Conservation (phyloP, 2,888 invertebrate genomes). For the Nemurella pictetii region DNA sequence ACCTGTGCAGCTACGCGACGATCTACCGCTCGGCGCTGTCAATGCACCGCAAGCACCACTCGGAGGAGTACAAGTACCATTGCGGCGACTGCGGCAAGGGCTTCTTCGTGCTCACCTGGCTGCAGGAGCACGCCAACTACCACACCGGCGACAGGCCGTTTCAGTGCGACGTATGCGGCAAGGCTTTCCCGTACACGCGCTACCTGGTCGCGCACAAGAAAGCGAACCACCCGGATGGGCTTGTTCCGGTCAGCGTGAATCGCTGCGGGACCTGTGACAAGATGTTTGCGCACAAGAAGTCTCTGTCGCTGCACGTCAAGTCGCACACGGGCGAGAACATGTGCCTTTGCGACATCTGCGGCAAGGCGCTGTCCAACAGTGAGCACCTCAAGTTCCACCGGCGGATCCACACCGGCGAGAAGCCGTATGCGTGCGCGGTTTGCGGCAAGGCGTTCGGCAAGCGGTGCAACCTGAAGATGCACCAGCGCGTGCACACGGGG, state of each 20-base stretch:
- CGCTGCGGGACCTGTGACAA: slow-evolving; percentile 52
- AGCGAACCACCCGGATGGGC: slow-evolving; percentile 49
- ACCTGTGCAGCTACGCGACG: slow-evolving; percentile 54
- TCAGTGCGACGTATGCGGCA: slow-evolving; percentile 58
- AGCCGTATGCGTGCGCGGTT: slow-evolving; percentile 56
- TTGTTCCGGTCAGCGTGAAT: slow-evolving; percentile 48
- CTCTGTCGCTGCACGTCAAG: slow-evolving; percentile 44
- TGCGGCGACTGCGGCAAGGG: slow-evolving; percentile 60
- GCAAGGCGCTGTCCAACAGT: slow-evolving; percentile 53
- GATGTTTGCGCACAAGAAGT: slow-evolving; percentile 40
- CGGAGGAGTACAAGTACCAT: slow-evolving; percentile 59
- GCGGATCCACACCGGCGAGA: slow-evolving; percentile 60
- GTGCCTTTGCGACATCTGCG: slow-evolving; percentile 39
- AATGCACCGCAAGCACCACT: slow-evolving; percentile 62
- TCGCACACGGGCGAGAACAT: slow-evolving; percentile 41
- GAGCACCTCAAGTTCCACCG: slow-evolving; percentile 60
- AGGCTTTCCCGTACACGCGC: slow-evolving; percentile 48
- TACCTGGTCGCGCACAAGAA: slow-evolving; percentile 51
- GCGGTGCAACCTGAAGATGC: slow-evolving; percentile 53
- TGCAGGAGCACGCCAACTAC: slow-evolving; percentile 61
- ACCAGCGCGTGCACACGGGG: slow-evolving; percentile 55
- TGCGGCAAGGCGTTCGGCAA: slow-evolving; percentile 57
- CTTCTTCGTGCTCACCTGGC: slow-evolving; percentile 57
- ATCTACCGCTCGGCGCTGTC: slow-evolving; percentile 53
- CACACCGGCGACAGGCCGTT: slow-evolving; percentile 59